Conservation (phyloP, 2,888 invertebrate genomes). For the Aporophyla nigra region DNA sequence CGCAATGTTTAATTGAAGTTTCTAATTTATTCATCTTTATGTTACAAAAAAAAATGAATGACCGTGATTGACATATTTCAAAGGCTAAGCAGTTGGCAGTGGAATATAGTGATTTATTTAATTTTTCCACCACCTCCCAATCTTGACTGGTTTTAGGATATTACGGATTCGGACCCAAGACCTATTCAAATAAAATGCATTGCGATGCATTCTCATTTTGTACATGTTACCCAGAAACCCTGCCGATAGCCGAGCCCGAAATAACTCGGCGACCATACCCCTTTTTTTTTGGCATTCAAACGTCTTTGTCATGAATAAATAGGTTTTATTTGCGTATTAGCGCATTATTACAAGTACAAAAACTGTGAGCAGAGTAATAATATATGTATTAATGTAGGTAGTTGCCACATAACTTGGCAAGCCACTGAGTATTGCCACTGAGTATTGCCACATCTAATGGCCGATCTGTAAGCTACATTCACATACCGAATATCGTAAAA, state of each 20-base stretch:
- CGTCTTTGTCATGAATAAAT: background rate
- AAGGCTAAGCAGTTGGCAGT: background rate
- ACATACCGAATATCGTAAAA: conserved; percentile 41
- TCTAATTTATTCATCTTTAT: conserved; percentile 2
- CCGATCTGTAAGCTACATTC: conserved; percentile 45
- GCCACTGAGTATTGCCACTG: conserved; percentile 47
- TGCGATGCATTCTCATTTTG: no score
- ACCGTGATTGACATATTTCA: background rate
- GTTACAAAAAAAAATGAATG: background rate
- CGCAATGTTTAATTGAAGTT: background rate
- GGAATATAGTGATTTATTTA: no score
- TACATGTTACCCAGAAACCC: no score
- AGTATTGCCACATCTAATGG: conserved; percentile 52
- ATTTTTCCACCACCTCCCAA: no score
- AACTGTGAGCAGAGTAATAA: conserved; percentile 25
- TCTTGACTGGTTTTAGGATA: no score
- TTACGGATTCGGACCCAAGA: no score
- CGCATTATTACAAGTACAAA: conserved; percentile 26
- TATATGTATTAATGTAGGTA: conserved; percentile 24
- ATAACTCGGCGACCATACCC: background rate
- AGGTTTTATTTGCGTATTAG: background rate
- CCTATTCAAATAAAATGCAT: no score
- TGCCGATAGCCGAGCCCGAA: background rate
- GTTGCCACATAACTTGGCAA: conserved; percentile 52
- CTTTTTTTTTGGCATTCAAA: background rate